These are phyloP conservation scores for Polydrusus pterygomalis DNA, from an alignment of 2,888 invertebrate genomes.

Conservation along the genomic window DNA sequence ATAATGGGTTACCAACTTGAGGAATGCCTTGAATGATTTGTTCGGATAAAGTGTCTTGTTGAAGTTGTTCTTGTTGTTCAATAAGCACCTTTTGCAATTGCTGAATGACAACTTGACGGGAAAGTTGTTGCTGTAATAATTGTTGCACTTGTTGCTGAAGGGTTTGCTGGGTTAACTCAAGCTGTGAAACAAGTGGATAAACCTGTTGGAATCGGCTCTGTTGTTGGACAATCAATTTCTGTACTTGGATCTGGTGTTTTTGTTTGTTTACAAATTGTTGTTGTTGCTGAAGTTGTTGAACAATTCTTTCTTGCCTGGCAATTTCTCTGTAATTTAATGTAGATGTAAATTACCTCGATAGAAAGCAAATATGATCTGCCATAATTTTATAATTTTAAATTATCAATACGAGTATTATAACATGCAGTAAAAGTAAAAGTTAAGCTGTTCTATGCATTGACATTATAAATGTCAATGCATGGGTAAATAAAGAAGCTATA, in stretches of 20 bases:
- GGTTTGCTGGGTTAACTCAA: conserved; percentile 18
- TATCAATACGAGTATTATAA: no score
- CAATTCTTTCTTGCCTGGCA: conserved; percentile 29
- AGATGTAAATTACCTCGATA: not conserved
- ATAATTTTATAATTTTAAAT: no score
- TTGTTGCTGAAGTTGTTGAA: conserved; percentile 37
- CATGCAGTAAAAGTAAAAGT: no score
- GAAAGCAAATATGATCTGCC: no score
- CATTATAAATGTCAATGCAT: no score
- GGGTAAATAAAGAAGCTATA: no score
- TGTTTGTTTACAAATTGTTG: conserved; percentile 33
- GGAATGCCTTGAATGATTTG: conserved; percentile 13
- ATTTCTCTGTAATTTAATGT: conserved; percentile 39
- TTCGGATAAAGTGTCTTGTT: conserved; percentile 31
- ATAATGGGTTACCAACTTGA: not conserved
- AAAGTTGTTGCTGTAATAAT: conserved; percentile 21
- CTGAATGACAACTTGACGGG: conserved; percentile 40
- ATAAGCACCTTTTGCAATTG: conserved; percentile 33
- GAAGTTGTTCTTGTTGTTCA: conserved; percentile 39
- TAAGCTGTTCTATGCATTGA: no score
- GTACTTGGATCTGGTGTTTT: conserved; percentile 33
- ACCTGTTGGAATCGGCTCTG: conserved; percentile 25
- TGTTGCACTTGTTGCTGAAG: conserved; percentile 28
- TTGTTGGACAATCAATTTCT: conserved; percentile 19
- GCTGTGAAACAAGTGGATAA: not conserved